Evolutionary conservation across 37 sponge, comb jelly and placozoan species (phyloP).

Genomic region (Chondrilla cf. caribensis): DNA sequence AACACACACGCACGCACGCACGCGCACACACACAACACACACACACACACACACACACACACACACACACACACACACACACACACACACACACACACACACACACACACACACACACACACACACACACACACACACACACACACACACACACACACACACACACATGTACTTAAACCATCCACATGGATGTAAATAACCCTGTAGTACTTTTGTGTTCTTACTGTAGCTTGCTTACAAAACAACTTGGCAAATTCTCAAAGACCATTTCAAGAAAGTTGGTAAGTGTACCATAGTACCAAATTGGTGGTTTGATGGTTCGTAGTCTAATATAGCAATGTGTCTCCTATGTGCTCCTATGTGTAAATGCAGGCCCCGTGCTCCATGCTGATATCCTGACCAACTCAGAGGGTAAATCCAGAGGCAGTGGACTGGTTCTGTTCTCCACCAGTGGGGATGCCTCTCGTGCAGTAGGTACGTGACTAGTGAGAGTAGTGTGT

Average conservation of each 20-base stretch:
- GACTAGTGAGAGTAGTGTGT: neutral
- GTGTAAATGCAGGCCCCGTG: neutral
- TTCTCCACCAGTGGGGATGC: conserved; percentile 2
- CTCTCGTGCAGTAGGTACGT: conserved; percentile 6
- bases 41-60: too few species aligned
- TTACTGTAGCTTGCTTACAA: neutral
- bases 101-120: too few species aligned
- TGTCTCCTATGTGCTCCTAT: neutral
- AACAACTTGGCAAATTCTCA: conserved; percentile 51
- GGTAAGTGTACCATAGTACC: conserved; percentile 4
- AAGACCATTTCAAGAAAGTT: conserved; percentile 59
- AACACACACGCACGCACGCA: neutral
- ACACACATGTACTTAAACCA: too few species aligned
- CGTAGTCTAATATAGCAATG: neutral
- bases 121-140: too few species aligned
- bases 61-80: too few species aligned
- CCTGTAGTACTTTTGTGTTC: too few species aligned
- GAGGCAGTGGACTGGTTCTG: conserved; percentile 12
- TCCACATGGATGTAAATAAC: too few species aligned
- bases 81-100: too few species aligned
- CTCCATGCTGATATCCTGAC: conserved; percentile 10
- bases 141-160: too few species aligned
- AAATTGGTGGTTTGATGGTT: too few species aligned
- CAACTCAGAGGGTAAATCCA: neutral
- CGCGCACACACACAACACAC: too few species aligned